These are phyloP conservation scores for Pseudococcus jackbeardsleyi DNA, from an alignment of 2,888 invertebrate genomes.

Conservation along the genomic window DNA sequence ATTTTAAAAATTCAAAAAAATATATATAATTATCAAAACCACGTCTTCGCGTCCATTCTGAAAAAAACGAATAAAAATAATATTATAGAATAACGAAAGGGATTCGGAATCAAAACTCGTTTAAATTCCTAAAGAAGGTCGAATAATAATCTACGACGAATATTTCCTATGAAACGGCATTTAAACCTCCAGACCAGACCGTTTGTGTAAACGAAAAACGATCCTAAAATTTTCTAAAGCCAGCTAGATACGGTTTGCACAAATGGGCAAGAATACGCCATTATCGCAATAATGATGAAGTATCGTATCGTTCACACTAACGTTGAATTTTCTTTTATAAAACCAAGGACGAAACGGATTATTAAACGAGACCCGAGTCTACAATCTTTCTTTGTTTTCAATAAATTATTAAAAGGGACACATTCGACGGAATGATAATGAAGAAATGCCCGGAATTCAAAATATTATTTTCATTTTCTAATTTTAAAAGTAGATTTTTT, in stretches of 20 bases:
- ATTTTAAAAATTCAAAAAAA: conserved; percentile 18
- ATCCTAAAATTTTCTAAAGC: background rate
- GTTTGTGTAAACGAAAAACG: background rate
- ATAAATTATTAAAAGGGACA: background rate
- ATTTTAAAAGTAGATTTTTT: too few species aligned
- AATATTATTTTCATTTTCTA: background rate
- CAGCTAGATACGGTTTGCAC: background rate
- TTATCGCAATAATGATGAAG: background rate
- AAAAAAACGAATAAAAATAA: background rate
- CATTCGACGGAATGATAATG: background rate
- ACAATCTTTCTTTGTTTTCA: background rate
- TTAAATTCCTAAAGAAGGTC: background rate
- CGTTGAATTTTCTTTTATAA: background rate
- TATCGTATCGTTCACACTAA: background rate
- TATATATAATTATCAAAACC: background rate
- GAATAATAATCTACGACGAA: conserved; percentile 14
- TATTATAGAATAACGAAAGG: background rate
- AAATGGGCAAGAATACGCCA: background rate
- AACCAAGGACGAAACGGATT: background rate
- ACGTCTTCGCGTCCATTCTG: background rate
- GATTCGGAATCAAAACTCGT: background rate
- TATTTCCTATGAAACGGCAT: background rate
- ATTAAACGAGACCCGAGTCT: background rate
- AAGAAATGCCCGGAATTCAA: background rate
- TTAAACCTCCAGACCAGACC: background rate